Percentiles rank a stretch among this genome's conserved stretches.
Conservation (phyloP, 2,797 vertebrate genomes). For the Lagodon rhomboides region DNA sequence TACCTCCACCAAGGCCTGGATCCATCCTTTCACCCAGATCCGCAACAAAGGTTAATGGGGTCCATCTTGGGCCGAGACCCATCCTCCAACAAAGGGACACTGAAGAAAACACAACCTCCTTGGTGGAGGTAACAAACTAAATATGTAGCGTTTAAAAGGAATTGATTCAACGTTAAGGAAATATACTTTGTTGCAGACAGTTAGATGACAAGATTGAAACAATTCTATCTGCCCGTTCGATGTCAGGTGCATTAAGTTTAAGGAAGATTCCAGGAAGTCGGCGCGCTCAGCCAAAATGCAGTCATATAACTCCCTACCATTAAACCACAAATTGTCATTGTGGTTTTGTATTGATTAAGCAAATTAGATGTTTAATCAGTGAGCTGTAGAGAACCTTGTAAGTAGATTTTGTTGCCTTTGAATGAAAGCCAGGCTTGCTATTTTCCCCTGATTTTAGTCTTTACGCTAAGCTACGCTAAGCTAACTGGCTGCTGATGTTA, state of each 20-base stretch:
- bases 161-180: neutral
- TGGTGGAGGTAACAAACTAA: neutral
- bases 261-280: neutral
- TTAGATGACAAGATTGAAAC: neutral
- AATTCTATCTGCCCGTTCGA: neutral
- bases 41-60: too few relatives aligned
- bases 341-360: constrained; percentile 8
- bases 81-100: too few relatives aligned
- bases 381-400: neutral
- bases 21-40: too few relatives aligned
- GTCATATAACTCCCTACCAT: neutral
- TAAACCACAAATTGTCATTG: neutral
- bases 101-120: too few relatives aligned
- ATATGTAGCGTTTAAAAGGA: neutral
- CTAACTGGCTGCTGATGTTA: neutral
- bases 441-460: neutral
- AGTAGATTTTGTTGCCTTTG: neutral
- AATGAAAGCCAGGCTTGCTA: neutral
- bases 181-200: neutral
- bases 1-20: too few relatives aligned
- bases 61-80: too few relatives aligned
- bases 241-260: neutral
- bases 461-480: constrained; percentile 10
- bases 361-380: neutral
- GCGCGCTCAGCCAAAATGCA: neutral